A percentile compares a stretch with the other conserved stretches of the same genome.
Evolutionary conservation across 2,113 vertebrate genomes (phyloP).

Genomic region (Nothoprocta perdicaria): DNA sequence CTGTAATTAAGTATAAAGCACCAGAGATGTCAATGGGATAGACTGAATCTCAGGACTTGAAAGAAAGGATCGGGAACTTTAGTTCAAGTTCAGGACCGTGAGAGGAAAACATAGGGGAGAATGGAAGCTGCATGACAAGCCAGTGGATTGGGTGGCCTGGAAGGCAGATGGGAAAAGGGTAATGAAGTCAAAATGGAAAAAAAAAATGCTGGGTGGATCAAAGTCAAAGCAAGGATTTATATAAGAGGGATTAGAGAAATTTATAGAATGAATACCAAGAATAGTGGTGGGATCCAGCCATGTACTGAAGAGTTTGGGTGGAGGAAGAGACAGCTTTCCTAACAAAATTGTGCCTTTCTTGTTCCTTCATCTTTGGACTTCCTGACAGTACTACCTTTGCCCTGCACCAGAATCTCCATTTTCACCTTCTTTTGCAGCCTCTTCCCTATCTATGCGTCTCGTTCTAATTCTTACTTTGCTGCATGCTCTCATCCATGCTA

Average conservation of each 20-base stretch:
- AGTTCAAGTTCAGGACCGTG: neutral
- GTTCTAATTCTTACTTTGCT: neutral
- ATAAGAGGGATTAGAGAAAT: neutral
- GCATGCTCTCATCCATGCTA: neutral
- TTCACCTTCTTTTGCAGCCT: neutral
- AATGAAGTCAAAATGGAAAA: conserved; percentile 39
- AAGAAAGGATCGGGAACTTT: neutral
- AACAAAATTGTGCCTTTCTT: neutral
- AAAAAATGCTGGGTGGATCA: conserved; percentile 24
- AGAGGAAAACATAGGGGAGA: neutral
- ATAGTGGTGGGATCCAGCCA: neutral
- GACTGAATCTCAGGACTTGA: neutral
- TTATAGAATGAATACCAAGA: neutral
- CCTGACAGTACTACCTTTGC: neutral
- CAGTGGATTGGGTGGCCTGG: neutral
- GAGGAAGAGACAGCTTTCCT: neutral
- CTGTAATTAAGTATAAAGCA: neutral
- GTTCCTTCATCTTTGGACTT: neutral
- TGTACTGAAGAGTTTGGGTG: neutral
- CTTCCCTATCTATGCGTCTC: neutral
- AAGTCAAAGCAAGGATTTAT: conserved; percentile 23
- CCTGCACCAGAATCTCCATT: neutral
- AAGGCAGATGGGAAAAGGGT: neutral
- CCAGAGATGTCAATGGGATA: neutral
- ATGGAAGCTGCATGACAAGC: conserved; percentile 9